phyloP scores from a whole-genome alignment of 2,888 invertebrate species.

The Temnothorax unifasciatus region DNA sequence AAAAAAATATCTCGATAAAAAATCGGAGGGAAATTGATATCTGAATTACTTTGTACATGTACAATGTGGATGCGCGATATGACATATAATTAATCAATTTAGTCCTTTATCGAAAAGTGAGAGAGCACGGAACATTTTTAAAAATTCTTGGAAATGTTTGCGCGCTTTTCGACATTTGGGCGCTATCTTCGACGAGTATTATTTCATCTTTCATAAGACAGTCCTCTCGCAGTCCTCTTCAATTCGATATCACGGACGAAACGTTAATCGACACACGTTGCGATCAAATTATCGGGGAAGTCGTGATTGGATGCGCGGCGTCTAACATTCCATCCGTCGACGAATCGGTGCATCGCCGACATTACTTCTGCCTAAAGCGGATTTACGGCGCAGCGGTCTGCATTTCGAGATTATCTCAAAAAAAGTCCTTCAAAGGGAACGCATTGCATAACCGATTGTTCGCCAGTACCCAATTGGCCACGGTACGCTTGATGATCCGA shows the following conservation, averaged over 20 bases:
- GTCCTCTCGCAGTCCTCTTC: constrained; percentile 29
- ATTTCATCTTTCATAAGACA: constrained; percentile 2
- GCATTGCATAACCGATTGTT: not conserved
- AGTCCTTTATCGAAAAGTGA: not conserved
- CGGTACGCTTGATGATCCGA: not conserved
- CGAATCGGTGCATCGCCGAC: constrained; percentile 31
- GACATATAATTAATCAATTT: constrained; percentile 1
- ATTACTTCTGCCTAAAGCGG: not conserved
- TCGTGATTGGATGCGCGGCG: constrained; percentile 24
- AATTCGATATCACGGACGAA: constrained; percentile 24
- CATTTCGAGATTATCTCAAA: constrained; percentile 16
- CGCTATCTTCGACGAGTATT: not conserved
- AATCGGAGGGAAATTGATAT: not conserved
- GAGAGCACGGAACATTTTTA: not conserved
- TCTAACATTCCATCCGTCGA: constrained; percentile 28
- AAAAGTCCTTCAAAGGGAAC: not conserved
- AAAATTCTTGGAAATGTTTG: constrained; percentile 15
- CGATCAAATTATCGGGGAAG: constrained; percentile 45
- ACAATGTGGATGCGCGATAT: not conserved
- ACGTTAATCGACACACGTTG: constrained; percentile 19
- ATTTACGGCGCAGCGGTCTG: not conserved
- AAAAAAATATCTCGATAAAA: not conserved
- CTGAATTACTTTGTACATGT: not conserved
- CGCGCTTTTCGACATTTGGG: not conserved
- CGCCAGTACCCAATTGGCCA: not conserved